phyloP scores from a whole-genome alignment of 2,888 invertebrate genomes.

The Drosophila nr. perissopoda region DNA sequence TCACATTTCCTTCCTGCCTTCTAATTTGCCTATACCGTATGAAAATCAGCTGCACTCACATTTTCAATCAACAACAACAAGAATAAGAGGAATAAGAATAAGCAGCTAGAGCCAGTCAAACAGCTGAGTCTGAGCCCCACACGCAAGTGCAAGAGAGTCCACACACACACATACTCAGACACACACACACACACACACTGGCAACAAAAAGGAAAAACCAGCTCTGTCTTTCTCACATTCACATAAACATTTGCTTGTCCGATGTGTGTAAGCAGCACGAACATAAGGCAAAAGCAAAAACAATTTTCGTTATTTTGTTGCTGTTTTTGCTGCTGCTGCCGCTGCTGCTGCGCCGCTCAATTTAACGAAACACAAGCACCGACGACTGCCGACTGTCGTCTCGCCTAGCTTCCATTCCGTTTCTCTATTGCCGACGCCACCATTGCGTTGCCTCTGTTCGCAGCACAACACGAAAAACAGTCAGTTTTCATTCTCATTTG shows the following conservation, averaged over 20 bases:
- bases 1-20: constrained; percentile 43
- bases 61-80: constrained; percentile 38
- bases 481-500: constrained; percentile 81
- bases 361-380: constrained; percentile 65
- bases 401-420: constrained; percentile 46
- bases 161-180: background rate
- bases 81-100: constrained; percentile 4
- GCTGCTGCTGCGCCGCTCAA: constrained; percentile 67
- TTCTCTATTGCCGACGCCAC: constrained; percentile 45
- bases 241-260: constrained; percentile 26
- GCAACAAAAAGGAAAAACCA: constrained; percentile 35
- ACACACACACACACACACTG: background rate
- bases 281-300: constrained; percentile 40
- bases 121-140: constrained; percentile 60
- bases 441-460: constrained; percentile 54
- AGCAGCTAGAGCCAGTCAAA: constrained; percentile 33
- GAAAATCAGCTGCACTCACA: constrained; percentile 59
- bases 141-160: constrained; percentile 59
- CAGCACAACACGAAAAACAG: constrained; percentile 71
- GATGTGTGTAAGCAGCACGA: constrained; percentile 31
- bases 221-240: constrained; percentile 2
- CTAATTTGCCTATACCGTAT: constrained; percentile 30
- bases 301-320: constrained; percentile 45
- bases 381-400: constrained; percentile 43
- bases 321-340: constrained; percentile 52